These are phyloP conservation scores for Esperia sulphurella DNA, from an alignment of 2,888 invertebrate genomes.

Conservation along the genomic window DNA sequence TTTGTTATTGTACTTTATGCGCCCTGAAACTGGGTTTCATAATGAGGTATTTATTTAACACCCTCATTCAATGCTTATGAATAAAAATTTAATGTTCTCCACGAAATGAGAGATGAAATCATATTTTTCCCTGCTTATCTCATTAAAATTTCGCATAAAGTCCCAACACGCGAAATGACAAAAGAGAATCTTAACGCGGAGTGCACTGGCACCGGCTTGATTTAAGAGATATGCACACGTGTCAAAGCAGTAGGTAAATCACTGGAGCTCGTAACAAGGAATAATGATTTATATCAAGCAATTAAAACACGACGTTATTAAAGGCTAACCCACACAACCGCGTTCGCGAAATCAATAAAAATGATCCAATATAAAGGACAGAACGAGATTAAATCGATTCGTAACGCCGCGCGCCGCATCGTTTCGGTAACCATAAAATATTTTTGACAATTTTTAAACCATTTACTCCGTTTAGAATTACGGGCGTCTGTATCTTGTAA, in stretches of 20 bases:
- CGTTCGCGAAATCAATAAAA: slow-evolving; percentile 31
- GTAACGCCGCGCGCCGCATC: slow-evolving; percentile 36
- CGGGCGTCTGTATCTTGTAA: slow-evolving; percentile 50
- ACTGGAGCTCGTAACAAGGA: slow-evolving; percentile 59
- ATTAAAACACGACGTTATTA: slow-evolving; percentile 66
- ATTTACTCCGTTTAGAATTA: slow-evolving; percentile 55
- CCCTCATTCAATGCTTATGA: slow-evolving; percentile 27
- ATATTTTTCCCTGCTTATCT: slow-evolving; percentile 55
- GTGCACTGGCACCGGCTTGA: slow-evolving; percentile 41
- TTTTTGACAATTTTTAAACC: slow-evolving; percentile 61
- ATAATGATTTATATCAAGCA: slow-evolving; percentile 73
- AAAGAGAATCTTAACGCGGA: slow-evolving; percentile 44
- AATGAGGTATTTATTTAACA: slow-evolving; percentile 12
- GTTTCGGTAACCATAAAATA: slow-evolving; percentile 57
- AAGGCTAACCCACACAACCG: slow-evolving; percentile 34
- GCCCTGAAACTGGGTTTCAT: not conserved
- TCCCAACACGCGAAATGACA: slow-evolving; percentile 49
- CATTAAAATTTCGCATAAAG: slow-evolving; percentile 70
- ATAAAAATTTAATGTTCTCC: slow-evolving; percentile 34
- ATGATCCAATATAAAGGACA: slow-evolving; percentile 32
- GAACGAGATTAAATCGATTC: slow-evolving; percentile 68
- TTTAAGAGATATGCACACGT: slow-evolving; percentile 58
- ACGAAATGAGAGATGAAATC: slow-evolving; percentile 39
- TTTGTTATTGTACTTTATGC: too few species aligned
- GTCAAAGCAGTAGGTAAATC: slow-evolving; percentile 76